These are phyloP conservation scores for Sebastolobus altivelis DNA, from an alignment of 2,797 vertebrate species.

Conservation along the genomic window DNA sequence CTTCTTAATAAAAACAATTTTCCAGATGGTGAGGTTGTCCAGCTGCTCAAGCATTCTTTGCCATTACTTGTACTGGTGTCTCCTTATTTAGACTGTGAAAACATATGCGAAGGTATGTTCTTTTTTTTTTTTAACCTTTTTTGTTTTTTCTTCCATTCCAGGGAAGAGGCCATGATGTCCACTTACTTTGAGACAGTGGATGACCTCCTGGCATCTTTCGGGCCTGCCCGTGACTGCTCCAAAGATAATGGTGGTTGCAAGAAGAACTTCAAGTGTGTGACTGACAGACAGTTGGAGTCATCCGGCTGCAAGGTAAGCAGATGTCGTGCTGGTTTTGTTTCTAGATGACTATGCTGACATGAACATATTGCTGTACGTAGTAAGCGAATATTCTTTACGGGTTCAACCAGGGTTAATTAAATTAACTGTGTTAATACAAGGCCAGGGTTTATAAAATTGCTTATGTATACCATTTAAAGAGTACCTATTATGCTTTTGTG, in stretches of 20 bases:
- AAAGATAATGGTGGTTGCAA: conserved; percentile 97
- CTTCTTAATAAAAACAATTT: conserved; percentile 25
- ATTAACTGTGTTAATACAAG: background rate
- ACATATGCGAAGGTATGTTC: background rate
- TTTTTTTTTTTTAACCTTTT: background rate
- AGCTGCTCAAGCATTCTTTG: conserved; percentile 18
- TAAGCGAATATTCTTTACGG: background rate
- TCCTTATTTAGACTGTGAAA: conserved; percentile 1
- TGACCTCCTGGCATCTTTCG: conserved; percentile 95
- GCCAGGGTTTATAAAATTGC: background rate
- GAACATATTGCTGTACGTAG: background rate
- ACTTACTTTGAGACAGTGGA: conserved; percentile 98
- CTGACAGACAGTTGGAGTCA: conserved; percentile 94
- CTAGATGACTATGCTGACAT: background rate
- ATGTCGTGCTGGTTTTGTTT: background rate
- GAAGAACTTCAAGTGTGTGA: conserved; percentile 97
- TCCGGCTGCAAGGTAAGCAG: conserved; percentile 93
- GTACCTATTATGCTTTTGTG: no score
- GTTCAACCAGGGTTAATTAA: background rate
- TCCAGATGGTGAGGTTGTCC: conserved; percentile 33
- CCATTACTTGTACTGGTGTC: background rate
- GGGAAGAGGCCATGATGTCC: conserved; percentile 97
- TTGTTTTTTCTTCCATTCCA: conserved; percentile 74
- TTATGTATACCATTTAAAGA: background rate
- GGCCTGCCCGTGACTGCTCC: conserved; percentile 95